phyloP scores from a whole-genome alignment of 2,797 vertebrate species.

The Sylvilagus floridanus region DNA sequence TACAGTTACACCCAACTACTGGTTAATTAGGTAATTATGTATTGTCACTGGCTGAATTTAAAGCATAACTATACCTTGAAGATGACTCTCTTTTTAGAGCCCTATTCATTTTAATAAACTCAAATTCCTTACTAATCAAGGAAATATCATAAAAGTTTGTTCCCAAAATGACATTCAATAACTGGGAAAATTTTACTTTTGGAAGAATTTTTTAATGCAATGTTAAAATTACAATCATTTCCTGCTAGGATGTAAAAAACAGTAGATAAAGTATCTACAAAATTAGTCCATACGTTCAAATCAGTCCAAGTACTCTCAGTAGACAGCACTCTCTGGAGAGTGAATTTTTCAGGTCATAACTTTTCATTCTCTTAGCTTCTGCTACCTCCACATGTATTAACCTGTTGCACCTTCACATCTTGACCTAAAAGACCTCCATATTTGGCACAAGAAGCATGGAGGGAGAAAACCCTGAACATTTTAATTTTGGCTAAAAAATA shows the following conservation, averaged over 20 bases:
- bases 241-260: background rate
- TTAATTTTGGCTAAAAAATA: constrained; percentile 17
- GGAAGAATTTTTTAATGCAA: background rate
- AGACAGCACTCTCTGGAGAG: background rate
- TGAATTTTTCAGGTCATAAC: background rate
- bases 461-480: constrained; percentile 14
- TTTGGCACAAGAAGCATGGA: background rate
- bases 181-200: background rate
- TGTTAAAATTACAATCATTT: constrained; percentile 4
- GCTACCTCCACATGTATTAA: background rate
- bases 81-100: background rate
- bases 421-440: background rate
- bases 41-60: background rate
- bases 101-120: constrained; percentile 22
- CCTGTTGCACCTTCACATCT: background rate
- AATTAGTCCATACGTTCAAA: background rate
- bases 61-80: constrained; percentile 16
- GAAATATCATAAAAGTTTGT: constrained; percentile 29
- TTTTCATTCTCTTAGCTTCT: background rate
- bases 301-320: background rate
- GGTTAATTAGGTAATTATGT: background rate
- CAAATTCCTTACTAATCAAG: constrained; percentile 12
- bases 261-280: background rate
- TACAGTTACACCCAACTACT: background rate
- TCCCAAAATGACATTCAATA: constrained; percentile 52